Base-by-base conservation (phyloP, 2,888 invertebrate species). In the Caenorhabditis virilis region DNA sequence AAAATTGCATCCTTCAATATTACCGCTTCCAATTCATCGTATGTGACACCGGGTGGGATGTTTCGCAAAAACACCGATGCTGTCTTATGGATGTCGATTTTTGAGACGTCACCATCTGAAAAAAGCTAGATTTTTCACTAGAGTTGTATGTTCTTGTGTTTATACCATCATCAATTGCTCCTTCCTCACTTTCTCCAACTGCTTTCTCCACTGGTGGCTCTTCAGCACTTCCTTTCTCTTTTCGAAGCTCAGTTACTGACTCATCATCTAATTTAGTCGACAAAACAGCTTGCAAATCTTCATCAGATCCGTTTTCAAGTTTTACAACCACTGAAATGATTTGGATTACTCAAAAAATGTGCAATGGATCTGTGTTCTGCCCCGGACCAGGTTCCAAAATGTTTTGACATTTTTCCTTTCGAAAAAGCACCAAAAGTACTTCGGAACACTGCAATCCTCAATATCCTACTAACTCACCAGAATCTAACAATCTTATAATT, bases 51-150 rank as follows among this genome's bases (percentile, higher is more conserved):
- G 0, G 98, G 95, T 0, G 95, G 93, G 57, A 98, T 88, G 85
- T 95, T 97, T 45, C 97, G 88, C 58, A 98, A 87, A 84, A 98
- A 98, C 76, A 99, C 95, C 1, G 95, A 95, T 25, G 93, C 91
- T 0, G 97, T 98, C 82, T 93, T 92, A 84, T 98, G 97, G 47
- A 77, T 69, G 53, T 60, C 66, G 38, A 69, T 67, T 49, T 69
- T 69, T 2, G 48, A 18, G 6, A 62, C 33, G 9, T 61, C 72
- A 39, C 64, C 53, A 18, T 46, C 58, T 53, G 42, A 35, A 49
- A 33, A 22, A 36, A 30, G 9, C 18, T 5, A 11, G 20, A 25
- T n/a, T 41, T 36, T n/a, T 36, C 16, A n/a, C 5, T 36, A 5
- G n/a, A 36, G n/a, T 5, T 5, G n/a, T 30, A 36, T 7, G n/a